Conservation (phyloP, 2,113 vertebrate genomes). For the Ivindomyrus marchei region DNA sequence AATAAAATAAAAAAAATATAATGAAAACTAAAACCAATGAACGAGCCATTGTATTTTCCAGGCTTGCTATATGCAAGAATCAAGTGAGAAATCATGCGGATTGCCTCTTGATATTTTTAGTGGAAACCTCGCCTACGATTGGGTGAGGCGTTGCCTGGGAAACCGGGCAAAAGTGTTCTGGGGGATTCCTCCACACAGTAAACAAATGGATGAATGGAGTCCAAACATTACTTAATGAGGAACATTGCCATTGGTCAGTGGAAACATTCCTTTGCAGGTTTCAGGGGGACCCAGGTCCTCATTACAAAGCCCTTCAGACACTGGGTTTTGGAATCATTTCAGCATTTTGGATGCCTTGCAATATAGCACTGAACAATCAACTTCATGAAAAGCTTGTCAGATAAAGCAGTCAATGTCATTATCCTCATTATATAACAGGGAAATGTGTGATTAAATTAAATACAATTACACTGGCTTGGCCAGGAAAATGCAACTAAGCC, state of each 20-base stretch:
- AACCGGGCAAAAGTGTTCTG: slow-evolving; percentile 10
- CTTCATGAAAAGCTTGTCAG: slow-evolving; percentile 4
- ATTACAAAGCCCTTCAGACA: background rate
- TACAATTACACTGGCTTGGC: background rate
- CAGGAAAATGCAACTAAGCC: background rate
- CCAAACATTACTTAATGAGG: slow-evolving; percentile 16
- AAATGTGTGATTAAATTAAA: background rate
- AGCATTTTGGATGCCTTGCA: background rate
- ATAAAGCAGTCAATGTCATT: background rate
- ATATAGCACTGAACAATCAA: background rate
- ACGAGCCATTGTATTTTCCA: background rate
- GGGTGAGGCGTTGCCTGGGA: slow-evolving; percentile 6
- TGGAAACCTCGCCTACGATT: background rate
- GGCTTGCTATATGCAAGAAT: background rate
- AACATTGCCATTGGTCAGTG: slow-evolving; percentile 6
- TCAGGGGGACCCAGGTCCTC: background rate
- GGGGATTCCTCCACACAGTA: slow-evolving; percentile 11
- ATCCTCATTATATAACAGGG: background rate
- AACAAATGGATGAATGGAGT: slow-evolving; percentile 17
- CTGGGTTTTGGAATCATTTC: background rate
- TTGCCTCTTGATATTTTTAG: slow-evolving; percentile 5
- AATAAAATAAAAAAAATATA: background rate
- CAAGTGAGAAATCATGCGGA: slow-evolving; percentile 25
- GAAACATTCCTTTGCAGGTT: slow-evolving; percentile 9
- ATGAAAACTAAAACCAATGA: background rate